These are phyloP conservation scores for Eucidaris tribuloides DNA, from an alignment of 35 echinoderm and acorn worm genomes.

Conservation along the genomic window DNA sequence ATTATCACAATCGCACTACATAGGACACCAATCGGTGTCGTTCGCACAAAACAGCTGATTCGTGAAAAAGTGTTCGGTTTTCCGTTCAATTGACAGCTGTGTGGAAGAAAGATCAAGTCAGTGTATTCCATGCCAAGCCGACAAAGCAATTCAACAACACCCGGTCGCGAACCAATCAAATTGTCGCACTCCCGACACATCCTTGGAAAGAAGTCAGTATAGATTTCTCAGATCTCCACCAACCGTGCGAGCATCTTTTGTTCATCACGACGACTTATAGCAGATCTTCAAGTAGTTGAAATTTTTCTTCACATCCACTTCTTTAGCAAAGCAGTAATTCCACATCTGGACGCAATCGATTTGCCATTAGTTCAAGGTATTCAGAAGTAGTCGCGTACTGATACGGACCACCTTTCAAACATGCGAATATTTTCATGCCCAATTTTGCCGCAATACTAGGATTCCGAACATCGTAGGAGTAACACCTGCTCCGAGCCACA, in stretches of 20 bases:
- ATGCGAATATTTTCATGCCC: constrained; percentile 48
- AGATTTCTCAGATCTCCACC: constrained; percentile 56
- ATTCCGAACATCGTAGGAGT: constrained; percentile 72
- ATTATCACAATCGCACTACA: constrained; percentile 57
- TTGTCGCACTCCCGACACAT: constrained; percentile 51
- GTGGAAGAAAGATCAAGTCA: constrained; percentile 41
- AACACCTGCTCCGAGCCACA: constrained; percentile 66
- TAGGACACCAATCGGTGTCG: constrained; percentile 71
- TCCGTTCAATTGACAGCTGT: constrained; percentile 45
- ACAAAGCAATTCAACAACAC: constrained; percentile 3
- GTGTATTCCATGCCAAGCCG: constrained; percentile 71
- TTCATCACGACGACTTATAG: constrained; percentile 34
- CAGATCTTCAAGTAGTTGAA: constrained; percentile 51
- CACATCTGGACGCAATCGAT: constrained; percentile 56
- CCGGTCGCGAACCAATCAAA: constrained; percentile 49
- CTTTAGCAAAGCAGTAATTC: constrained; percentile 67
- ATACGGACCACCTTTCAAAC: constrained; percentile 75
- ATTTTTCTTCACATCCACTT: constrained; percentile 62
- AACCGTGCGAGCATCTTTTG: constrained; percentile 47
- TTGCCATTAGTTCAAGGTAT: constrained; percentile 62
- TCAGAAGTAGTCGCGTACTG: constrained; percentile 48
- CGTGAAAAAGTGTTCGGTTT: constrained; percentile 79
- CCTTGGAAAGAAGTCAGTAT: constrained; percentile 60
- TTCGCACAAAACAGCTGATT: constrained; percentile 70
- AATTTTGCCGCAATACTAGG: constrained; percentile 56